These are phyloP conservation scores for Drosophila busckii DNA, from an alignment of 1,140 invertebrate species.

Conservation along the genomic window DNA sequence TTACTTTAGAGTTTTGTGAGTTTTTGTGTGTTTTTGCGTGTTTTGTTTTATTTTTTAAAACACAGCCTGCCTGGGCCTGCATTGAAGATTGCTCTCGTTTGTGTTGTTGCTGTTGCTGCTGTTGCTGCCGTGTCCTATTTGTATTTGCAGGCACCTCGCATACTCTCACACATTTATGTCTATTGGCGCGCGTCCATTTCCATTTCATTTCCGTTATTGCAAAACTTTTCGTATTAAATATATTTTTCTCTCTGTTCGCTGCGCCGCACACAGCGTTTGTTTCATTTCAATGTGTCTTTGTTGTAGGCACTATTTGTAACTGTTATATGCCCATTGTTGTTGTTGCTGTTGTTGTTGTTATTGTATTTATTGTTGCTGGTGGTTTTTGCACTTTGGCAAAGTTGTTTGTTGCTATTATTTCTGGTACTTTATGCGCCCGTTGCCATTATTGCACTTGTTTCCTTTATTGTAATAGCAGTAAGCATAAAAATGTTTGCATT, in stretches of 20 bases:
- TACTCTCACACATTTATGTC: conserved; percentile 69
- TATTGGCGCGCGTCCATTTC: conserved; percentile 76
- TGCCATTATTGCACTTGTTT: conserved; percentile 75
- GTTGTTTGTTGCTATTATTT: conserved; percentile 69
- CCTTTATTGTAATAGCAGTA: conserved; percentile 62
- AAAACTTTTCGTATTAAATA: conserved; percentile 77
- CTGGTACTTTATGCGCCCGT: conserved; percentile 63
- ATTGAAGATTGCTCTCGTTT: conserved; percentile 46
- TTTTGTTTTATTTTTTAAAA: conserved; percentile 75
- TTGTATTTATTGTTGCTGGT: conserved; percentile 28
- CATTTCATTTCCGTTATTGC: conserved; percentile 77
- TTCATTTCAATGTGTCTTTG: conserved; percentile 64
- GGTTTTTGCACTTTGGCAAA: conserved; percentile 69
- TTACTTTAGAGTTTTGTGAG: conserved; percentile 54
- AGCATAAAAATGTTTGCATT: conserved; percentile 66
- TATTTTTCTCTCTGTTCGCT: conserved; percentile 53
- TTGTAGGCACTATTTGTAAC: no score
- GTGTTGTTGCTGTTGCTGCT: conserved; percentile 19
- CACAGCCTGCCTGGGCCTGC: conserved; percentile 43
- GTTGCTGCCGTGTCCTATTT: conserved; percentile 68
- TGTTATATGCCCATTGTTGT: no score
- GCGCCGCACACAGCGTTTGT: conserved; percentile 45
- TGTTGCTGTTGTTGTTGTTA: conserved; percentile 29
- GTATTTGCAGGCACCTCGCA: conserved; percentile 52
- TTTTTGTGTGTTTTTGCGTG: conserved; percentile 56